Evolutionary conservation across 2,113 vertebrate genomes (phyloP), one percentile per base, ranked within the genome.

Genomic region (Indicator maculatus): DNA sequence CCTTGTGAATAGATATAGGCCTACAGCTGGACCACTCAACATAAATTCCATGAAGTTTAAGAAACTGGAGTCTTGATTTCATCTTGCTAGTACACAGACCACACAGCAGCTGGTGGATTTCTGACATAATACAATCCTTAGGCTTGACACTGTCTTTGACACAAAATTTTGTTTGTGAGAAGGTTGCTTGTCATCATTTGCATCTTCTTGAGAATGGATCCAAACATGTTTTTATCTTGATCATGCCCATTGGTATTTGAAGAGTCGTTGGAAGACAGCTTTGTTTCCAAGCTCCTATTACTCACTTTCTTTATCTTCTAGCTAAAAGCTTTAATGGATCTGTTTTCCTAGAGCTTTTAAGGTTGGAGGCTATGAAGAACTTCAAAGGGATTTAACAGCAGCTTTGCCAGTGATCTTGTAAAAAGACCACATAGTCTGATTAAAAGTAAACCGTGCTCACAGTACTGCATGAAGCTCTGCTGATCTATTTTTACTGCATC

Each of bases 401-500:
- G 52, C 24, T 89, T 94, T 86, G 64, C 76, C 55, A 74, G 52
- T 80, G 50, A 65, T 83, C 77, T 83, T 93, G 80, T 78, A 81
- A 72, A 86, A 89, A 74, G 77, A 92, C 94, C 90, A 79, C 81
- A 90, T 73, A 82, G 80, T 76, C 75, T 82, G 90, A 95, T 96
- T 92, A 93, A 92, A 95, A 84, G 77, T 39, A 92, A 95, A 89
- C 77, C 83, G 27, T 39, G 33, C 16, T 87, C 59, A 65, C 33
- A 76, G 50, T 47, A 36, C 24, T 31, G 39, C 23, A 21, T 33
- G 59, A 77, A 90, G 72, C 38, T 81, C 52, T 38, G 53, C 50
- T 89, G 88, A 59, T 89, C 81, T 96, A 87, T 96, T 95, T 96
- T 96, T 94, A 95, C 92, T 95, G 83, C 81, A 86, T 82, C 36